These are phyloP conservation scores for Heliangelus exortis DNA, from an alignment of 2,797 vertebrate genomes.

Conservation along the genomic window DNA sequence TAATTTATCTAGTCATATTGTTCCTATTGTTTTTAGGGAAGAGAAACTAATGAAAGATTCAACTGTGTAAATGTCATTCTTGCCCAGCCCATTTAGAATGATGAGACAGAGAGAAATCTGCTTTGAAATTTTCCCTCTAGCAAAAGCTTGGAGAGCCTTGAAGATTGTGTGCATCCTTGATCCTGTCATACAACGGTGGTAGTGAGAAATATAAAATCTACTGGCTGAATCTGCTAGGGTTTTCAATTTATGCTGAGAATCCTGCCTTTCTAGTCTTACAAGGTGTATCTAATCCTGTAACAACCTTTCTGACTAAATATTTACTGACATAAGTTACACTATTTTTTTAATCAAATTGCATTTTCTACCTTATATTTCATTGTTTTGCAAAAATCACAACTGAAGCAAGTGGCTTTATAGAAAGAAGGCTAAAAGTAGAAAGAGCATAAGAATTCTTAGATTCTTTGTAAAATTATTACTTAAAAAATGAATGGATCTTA, in stretches of 20 bases:
- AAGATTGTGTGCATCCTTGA: background rate
- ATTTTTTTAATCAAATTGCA: background rate
- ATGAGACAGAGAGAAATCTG: background rate
- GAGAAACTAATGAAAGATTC: constrained; percentile 4
- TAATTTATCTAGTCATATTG: background rate
- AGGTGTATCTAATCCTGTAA: background rate
- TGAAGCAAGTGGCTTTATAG: background rate
- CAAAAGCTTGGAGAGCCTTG: constrained; percentile 1
- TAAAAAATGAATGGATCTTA: background rate
- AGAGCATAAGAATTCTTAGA: background rate
- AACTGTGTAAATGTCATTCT: constrained; percentile 34
- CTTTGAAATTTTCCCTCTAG: constrained; percentile 18
- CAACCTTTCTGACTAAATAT: background rate
- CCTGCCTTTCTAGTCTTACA: background rate
- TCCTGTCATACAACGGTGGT: background rate
- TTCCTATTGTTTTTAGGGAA: constrained; percentile 19
- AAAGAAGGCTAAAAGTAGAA: background rate
- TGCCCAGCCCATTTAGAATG: background rate
- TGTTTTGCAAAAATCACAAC: background rate
- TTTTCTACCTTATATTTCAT: background rate
- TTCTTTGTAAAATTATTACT: background rate
- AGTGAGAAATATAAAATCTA: background rate
- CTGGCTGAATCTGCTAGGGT: background rate
- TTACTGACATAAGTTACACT: background rate
- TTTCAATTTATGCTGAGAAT: background rate